Percentiles rank a stretch among this genome's conserved stretches.
phyloP scores from a whole-genome alignment of 2,888 invertebrate species.

The Athalia cordata region DNA sequence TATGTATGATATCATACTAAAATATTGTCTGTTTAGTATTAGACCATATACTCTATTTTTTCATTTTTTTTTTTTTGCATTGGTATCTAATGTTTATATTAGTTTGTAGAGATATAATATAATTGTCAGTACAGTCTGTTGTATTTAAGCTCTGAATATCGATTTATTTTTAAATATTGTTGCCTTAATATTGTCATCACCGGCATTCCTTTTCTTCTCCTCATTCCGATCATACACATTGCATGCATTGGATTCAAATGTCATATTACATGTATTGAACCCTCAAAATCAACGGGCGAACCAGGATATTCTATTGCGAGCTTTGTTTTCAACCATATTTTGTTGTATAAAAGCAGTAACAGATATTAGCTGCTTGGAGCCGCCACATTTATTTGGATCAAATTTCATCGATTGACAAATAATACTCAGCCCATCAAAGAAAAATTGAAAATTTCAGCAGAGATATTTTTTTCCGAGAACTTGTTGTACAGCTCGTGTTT shows the following conservation, averaged over 20 bases:
- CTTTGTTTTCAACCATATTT: constrained; percentile 30
- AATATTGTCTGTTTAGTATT: constrained; percentile 61
- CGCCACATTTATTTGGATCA: constrained; percentile 22
- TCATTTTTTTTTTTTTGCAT: constrained; percentile 54
- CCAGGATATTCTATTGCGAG: constrained; percentile 11
- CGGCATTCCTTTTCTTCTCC: constrained; percentile 49
- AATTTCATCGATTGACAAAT: constrained; percentile 12
- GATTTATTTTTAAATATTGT: constrained; percentile 53
- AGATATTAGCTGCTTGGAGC: constrained; percentile 41
- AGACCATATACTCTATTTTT: constrained; percentile 57
- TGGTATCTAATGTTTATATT: constrained; percentile 56
- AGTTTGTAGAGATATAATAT: constrained; percentile 56
- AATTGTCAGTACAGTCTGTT: constrained; percentile 67
- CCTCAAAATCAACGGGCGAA: constrained; percentile 11
- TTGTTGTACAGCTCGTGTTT: constrained; percentile 29
- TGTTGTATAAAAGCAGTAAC: neutral
- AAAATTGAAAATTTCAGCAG: neutral
- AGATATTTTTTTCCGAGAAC: constrained; percentile 33
- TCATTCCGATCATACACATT: constrained; percentile 15
- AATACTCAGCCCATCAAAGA: constrained; percentile 1
- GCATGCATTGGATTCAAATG: neutral
- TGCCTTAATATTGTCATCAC: constrained; percentile 65
- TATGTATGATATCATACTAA: constrained; percentile 56
- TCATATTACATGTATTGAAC: neutral
- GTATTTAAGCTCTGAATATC: constrained; percentile 65